A percentile compares a stretch with the other conserved stretches of the same genome.
These are phyloP conservation scores for Oreohelix idahoensis DNA, from an alignment of 1,140 invertebrate species.

Conservation along the genomic window DNA sequence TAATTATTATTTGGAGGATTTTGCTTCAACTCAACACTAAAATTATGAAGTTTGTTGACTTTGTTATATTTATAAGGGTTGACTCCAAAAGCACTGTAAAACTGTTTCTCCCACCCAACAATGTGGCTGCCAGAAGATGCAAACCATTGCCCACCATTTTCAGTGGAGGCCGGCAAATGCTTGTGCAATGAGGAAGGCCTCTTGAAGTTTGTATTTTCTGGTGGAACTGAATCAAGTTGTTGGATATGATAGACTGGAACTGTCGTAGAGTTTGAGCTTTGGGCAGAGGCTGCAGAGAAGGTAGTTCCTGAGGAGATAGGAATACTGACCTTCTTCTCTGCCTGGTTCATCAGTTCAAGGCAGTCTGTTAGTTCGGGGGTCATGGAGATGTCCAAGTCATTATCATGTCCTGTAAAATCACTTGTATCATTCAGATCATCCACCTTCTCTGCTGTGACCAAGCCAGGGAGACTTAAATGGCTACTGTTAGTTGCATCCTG, in stretches of 20 bases:
- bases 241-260: not conserved
- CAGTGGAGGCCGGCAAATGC: not conserved
- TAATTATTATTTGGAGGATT: not conserved
- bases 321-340: conserved; percentile 67
- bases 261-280: not conserved
- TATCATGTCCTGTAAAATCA: conserved; percentile 16
- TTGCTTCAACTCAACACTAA: not conserved
- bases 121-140: not conserved
- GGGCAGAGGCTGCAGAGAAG: not conserved
- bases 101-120: conserved; percentile 38
- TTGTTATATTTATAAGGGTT: conserved; percentile 34
- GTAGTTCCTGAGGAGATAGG: not conserved
- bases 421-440: not conserved
- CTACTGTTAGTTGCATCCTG: conserved; percentile 19
- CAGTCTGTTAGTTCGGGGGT: conserved; percentile 72
- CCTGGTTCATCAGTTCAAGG: conserved; percentile 67
- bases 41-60: not conserved
- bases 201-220: not conserved
- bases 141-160: not conserved
- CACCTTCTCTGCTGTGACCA: not conserved
- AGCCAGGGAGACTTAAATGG: conserved; percentile 39
- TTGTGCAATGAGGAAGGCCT: not conserved
- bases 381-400: conserved; percentile 63
- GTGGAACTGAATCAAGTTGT: not conserved
- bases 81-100: conserved; percentile 35